phyloP scores from a whole-genome alignment of 1,140 invertebrate species.

The Gonioctena quinquepunctata region DNA sequence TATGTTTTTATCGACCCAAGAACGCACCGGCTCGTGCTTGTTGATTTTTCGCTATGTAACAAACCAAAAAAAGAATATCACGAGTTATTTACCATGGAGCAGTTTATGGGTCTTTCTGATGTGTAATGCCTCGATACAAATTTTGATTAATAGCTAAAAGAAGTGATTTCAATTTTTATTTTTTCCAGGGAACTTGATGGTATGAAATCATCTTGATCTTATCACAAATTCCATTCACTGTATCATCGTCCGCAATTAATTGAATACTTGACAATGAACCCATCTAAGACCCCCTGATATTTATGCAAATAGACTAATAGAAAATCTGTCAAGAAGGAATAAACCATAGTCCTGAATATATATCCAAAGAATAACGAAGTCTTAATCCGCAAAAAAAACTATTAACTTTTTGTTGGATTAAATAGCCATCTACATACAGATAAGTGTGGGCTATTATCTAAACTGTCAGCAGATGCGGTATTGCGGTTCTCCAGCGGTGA shows the following conservation, averaged over 20 bases:
- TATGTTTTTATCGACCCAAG: no score
- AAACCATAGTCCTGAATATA: constrained; percentile 12
- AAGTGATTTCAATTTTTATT: no score
- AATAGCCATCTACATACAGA: constrained; percentile 36
- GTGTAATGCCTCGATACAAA: no score
- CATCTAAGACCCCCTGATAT: neutral
- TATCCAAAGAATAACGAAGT: constrained; percentile 22
- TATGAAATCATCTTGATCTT: no score
- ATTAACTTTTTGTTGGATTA: constrained; percentile 32
- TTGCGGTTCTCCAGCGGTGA: constrained; percentile 33
- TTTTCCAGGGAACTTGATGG: no score
- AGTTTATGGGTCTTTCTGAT: no score
- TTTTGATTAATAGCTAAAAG: no score
- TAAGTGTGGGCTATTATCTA: constrained; percentile 40
- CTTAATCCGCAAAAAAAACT: constrained; percentile 29
- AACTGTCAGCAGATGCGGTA: constrained; percentile 36
- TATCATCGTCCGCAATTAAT: neutral
- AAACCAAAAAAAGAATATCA: no score
- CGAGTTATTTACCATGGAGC: no score
- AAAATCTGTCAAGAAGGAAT: constrained; percentile 5
- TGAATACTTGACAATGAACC: neutral
- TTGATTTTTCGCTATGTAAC: no score
- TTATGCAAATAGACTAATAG: constrained; percentile 11
- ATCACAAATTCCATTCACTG: neutral
- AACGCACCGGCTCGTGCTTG: no score